Percentiles rank a stretch among this genome's conserved stretches.
These are phyloP conservation scores for Leptobrachium ailaonicum DNA, from an alignment of 2,113 vertebrate species.

Conservation along the genomic window DNA sequence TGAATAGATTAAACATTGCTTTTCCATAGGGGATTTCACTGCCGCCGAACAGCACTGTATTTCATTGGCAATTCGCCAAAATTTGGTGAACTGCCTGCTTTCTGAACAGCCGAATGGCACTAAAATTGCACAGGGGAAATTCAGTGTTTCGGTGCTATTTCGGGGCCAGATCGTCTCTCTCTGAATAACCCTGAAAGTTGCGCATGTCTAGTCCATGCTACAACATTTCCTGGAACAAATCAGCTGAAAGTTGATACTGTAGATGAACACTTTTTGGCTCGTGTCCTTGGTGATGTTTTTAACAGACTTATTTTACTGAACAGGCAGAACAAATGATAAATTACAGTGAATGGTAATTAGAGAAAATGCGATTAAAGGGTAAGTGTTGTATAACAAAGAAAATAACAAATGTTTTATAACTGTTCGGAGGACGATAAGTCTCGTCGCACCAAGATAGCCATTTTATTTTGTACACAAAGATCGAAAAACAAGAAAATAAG, in stretches of 20 bases:
- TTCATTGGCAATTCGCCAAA: no score
- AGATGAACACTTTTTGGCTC: slow-evolving; percentile 32
- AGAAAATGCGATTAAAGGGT: slow-evolving; percentile 17
- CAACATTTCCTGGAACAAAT: slow-evolving; percentile 21
- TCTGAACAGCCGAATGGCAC: no score
- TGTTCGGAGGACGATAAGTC: neutral
- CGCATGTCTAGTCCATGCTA: no score
- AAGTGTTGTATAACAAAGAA: neutral
- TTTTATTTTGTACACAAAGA: neutral
- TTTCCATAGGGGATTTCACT: no score
- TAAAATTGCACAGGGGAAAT: no score
- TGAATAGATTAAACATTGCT: no score
- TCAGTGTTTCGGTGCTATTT: no score
- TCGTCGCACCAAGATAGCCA: neutral
- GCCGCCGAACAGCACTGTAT: no score
- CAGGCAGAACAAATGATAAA: slow-evolving; percentile 8
- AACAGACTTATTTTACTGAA: slow-evolving; percentile 32
- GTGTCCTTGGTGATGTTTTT: slow-evolving; percentile 32
- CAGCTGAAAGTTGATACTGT: slow-evolving; percentile 38
- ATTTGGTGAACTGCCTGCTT: no score
- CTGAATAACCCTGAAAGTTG: no score
- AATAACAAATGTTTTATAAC: neutral
- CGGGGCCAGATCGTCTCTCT: no score
- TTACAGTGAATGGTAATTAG: slow-evolving; percentile 3
- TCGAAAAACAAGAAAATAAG: no score